Percentiles rank a stretch among this genome's conserved stretches.
phyloP scores from a whole-genome alignment of 2,113 vertebrate genomes.

The Corythornis madagascariensis region DNA sequence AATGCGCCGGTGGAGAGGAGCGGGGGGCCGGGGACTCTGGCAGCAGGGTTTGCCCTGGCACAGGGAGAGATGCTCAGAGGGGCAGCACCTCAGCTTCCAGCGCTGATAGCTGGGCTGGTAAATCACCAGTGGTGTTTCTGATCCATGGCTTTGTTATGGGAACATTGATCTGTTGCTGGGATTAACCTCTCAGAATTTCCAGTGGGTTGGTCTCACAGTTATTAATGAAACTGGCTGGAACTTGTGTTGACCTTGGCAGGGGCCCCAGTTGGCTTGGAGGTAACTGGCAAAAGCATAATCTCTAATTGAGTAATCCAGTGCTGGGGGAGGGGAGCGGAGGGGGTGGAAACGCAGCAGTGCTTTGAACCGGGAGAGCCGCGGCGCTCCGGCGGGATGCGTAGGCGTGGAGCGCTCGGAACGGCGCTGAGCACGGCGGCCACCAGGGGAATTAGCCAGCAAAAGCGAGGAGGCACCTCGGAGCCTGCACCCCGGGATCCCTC shows the following conservation, averaged over 20 bases:
- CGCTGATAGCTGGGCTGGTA: not conserved
- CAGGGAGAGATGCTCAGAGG: not conserved
- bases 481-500: not conserved
- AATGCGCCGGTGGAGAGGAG: accelerated
- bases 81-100: not conserved
- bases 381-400: not conserved
- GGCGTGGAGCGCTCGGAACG: not conserved
- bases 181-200: conserved; percentile 74
- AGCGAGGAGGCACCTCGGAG: not conserved
- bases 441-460: not conserved
- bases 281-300: conserved; percentile 60
- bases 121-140: not conserved
- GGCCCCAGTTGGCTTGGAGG: conserved; percentile 71
- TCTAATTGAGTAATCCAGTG: conserved; percentile 59
- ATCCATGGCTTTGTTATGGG: conserved; percentile 50
- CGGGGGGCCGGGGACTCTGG: accelerated
- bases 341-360: not conserved
- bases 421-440: not conserved
- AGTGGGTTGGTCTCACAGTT: conserved; percentile 65
- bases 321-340: conserved; percentile 17
- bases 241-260: conserved; percentile 71
- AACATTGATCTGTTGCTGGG: conserved; percentile 72
- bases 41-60: not conserved
- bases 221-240: conserved; percentile 72
- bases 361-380: not conserved